Evolutionary conservation across 2,113 vertebrate species (phyloP), one percentile per base, ranked within the genome.

Genomic region (Irena cyanogastra): DNA sequence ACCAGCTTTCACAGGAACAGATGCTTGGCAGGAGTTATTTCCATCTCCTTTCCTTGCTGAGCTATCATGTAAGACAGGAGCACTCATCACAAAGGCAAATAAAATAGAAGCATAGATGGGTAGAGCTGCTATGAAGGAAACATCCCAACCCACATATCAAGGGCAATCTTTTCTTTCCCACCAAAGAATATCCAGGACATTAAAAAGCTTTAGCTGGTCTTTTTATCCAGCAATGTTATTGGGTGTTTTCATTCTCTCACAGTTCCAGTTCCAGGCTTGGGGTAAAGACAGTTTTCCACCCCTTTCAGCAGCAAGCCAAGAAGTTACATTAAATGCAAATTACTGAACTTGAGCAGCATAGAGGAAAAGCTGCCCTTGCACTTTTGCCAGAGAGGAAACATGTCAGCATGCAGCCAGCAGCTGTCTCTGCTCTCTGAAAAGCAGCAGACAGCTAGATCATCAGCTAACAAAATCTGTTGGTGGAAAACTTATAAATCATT

Each of bases 1-100:
- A 61, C 24, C 74, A 94, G 60, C 75, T 57, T 94, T 87, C 70
- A 79, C 71, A 83, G 68, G 89, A 93, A 92, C 89, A 83, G 80
- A 89, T 81, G 83, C 93, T 84, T 89, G 60, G 80, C 88, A 95
- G 69, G 64, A 90, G 81, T 37, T 16, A 63, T 42, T 89, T 89
- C 52, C 71, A 89, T 49, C 69, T 63, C 68, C 13, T 89, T 78
- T 52, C 28, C 28, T 63, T 47, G 33, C 56, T 81, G 52, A 89
- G 72, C 37, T 64, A 88, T 47, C 71, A 61, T 3, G n/a, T n/a
- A 87, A 93, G 76, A 81, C 60, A 85, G 52, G 11, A 71, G 27
- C 10, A n/a, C 42, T 63, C 33, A 70, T 63, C 47, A 50, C 42
- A 59, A 76, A 88, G 31, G 63, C 54, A 88, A 88, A 69, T 41